Evolutionary conservation across 2,888 invertebrate species (phyloP).

Genomic region (Bursaphelenchus okinawaensis): DNA sequence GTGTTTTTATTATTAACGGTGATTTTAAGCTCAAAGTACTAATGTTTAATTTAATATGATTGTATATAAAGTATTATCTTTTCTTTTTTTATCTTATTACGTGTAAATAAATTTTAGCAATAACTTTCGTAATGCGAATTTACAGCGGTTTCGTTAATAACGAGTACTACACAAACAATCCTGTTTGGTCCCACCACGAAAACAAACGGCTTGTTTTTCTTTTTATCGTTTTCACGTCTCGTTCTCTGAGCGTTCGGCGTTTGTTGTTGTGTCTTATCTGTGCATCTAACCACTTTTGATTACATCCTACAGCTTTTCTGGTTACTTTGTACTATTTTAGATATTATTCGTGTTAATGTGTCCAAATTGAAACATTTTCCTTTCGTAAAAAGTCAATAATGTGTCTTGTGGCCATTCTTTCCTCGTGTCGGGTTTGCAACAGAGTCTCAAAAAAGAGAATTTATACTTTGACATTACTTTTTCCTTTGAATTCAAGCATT

Average conservation of each 20-base stretch:
- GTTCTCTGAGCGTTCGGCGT: background rate
- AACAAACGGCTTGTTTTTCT: background rate
- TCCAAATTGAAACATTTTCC: background rate
- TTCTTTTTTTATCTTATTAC: no score
- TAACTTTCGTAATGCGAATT: no score
- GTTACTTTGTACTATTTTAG: background rate
- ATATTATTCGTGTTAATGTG: background rate
- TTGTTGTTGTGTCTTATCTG: background rate
- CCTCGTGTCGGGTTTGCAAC: background rate
- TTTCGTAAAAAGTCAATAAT: background rate
- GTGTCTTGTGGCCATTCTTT: background rate
- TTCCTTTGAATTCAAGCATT: background rate
- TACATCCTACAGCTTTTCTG: background rate
- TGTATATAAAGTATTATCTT: no score
- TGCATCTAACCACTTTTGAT: background rate
- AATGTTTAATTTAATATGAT: no score
- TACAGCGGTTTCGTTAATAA: no score
- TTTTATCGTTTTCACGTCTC: background rate
- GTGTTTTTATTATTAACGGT: no score
- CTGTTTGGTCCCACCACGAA: background rate
- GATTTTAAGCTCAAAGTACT: no score
- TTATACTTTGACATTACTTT: background rate
- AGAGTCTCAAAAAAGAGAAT: background rate
- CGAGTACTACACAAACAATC: no score
- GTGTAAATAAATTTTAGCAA: no score